Evolutionary conservation across 37 sponge, comb jelly and placozoan genomes (phyloP).

Genomic region (Cliona cf. orientalis): DNA sequence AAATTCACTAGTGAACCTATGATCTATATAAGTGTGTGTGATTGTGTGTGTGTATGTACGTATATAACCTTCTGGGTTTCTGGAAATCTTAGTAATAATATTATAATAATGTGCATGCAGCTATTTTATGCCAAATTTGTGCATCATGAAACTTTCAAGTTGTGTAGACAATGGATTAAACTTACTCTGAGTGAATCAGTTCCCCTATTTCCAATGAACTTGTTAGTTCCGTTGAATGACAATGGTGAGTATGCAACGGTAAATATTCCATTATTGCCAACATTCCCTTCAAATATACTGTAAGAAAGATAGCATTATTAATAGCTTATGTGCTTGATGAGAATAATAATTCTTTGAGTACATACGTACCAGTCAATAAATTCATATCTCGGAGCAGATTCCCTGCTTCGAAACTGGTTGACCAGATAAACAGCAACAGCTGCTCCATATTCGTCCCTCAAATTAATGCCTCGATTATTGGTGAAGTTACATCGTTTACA

Average conservation of each 20-base stretch:
- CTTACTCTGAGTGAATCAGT: slow-evolving; percentile 34
- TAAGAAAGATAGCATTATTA: not conserved
- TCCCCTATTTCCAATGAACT: slow-evolving; percentile 34
- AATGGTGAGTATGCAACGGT: slow-evolving; percentile 46
- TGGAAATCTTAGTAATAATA: no score
- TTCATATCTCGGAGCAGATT: slow-evolving; percentile 11
- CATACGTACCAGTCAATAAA: slow-evolving; percentile 37
- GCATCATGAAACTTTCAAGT: no score
- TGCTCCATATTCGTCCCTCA: slow-evolving; percentile 30
- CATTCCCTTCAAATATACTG: slow-evolving; percentile 42
- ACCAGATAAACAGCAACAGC: slow-evolving; percentile 24
- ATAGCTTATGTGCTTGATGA: not conserved
- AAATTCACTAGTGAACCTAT: slow-evolving; percentile 47
- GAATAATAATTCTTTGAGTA: not conserved
- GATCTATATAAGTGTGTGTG: slow-evolving; percentile 20
- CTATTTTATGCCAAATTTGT: no score
- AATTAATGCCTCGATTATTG: slow-evolving; percentile 18
- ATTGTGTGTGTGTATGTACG: no score
- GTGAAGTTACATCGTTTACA: slow-evolving; percentile 25
- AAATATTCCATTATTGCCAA: slow-evolving; percentile 55
- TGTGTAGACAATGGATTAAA: no score
- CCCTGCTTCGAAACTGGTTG: slow-evolving; percentile 6
- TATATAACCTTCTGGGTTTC: no score
- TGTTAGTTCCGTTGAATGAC: slow-evolving; percentile 34
- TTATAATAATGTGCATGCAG: no score